Conservation (phyloP, 1,140 invertebrate species). For the Gonatopus flavifemur region DNA sequence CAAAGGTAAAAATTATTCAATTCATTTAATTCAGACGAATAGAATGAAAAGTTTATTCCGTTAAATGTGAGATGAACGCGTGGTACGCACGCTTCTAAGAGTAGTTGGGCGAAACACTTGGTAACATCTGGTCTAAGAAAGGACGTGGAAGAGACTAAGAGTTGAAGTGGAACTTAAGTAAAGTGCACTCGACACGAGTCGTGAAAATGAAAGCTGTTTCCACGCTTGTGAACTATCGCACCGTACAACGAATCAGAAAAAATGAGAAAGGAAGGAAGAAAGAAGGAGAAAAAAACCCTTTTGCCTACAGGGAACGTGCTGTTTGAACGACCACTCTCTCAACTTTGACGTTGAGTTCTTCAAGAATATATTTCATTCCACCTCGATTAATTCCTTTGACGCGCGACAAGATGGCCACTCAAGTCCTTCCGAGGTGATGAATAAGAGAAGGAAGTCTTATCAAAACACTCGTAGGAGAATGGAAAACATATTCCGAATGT, state of each 20-base stretch:
- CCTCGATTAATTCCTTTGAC: too few relatives aligned
- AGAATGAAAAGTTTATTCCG: slow-evolving; percentile 10
- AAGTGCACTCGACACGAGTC: slow-evolving; percentile 36
- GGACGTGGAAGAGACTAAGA: slow-evolving; percentile 8
- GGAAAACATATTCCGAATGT: too few relatives aligned
- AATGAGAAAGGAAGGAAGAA: neutral
- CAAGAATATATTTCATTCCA: too few relatives aligned
- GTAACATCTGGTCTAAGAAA: slow-evolving; percentile 43
- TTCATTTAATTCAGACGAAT: slow-evolving; percentile 10
- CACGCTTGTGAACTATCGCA: slow-evolving; percentile 45
- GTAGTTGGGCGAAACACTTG: slow-evolving; percentile 31
- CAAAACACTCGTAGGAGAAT: too few relatives aligned
- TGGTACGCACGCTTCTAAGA: slow-evolving; percentile 39
- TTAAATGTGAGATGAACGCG: slow-evolving; percentile 29
- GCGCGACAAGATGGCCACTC: too few relatives aligned
- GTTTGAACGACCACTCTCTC: too few relatives aligned
- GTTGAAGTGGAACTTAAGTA: slow-evolving; percentile 44
- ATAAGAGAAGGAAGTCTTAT: too few relatives aligned
- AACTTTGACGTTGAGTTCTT: too few relatives aligned
- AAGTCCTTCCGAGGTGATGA: too few relatives aligned
- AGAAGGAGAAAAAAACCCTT: neutral
- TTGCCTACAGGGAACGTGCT: neutral
- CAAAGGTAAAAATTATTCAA: too few relatives aligned
- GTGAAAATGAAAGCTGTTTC: slow-evolving; percentile 42
- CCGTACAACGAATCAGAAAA: slow-evolving; percentile 15